Conservation (phyloP, 1,140 invertebrate species). For the Uloborus diversus region DNA sequence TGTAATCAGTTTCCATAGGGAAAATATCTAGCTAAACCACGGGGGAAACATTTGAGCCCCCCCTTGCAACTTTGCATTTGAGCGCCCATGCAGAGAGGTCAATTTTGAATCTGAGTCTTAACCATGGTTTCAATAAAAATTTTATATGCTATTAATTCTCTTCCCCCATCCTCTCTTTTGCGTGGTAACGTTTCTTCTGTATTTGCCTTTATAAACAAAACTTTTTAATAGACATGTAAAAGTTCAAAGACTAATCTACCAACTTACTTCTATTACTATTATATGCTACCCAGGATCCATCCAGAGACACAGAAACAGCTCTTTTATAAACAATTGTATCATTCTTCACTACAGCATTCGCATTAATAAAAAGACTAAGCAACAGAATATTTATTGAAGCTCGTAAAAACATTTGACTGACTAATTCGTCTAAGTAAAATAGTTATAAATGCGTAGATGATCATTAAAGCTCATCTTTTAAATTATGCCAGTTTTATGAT, state of each 20-base stretch:
- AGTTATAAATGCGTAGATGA: too few species aligned
- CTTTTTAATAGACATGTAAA: not conserved
- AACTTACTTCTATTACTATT: slow-evolving; percentile 30
- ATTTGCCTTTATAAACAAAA: not conserved
- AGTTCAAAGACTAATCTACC: not conserved
- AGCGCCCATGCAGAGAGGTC: not conserved
- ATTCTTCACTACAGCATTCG: not conserved
- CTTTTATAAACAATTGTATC: slow-evolving; percentile 6
- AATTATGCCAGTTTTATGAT: too few species aligned
- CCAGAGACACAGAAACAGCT: not conserved
- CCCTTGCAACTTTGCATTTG: too few species aligned
- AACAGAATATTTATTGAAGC: too few species aligned
- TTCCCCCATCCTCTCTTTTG: not conserved
- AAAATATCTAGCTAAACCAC: too few species aligned
- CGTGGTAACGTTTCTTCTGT: not conserved
- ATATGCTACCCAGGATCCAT: slow-evolving; percentile 11
- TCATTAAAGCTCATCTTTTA: too few species aligned
- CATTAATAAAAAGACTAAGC: too few species aligned
- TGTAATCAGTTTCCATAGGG: too few species aligned
- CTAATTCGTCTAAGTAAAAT: too few species aligned
- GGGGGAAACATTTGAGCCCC: too few species aligned
- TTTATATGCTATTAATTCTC: not conserved
- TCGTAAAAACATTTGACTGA: too few species aligned
- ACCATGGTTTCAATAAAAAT: not conserved
- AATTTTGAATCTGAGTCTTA: not conserved